Base-by-base conservation (phyloP, 2,888 invertebrate genomes). In the Dryobota labecula region DNA sequence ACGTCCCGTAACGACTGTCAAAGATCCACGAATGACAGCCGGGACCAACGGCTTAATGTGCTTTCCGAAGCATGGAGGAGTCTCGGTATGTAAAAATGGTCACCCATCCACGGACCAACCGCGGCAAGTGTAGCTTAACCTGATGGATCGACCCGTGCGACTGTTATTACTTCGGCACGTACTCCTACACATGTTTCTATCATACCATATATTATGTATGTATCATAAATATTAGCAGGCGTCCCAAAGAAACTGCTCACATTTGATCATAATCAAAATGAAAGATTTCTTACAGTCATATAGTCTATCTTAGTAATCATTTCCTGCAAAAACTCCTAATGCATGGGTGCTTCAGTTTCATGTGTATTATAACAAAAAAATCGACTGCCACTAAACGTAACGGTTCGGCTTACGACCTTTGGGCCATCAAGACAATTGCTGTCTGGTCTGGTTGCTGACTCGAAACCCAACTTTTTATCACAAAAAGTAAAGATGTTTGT, bases 401-500 rank as follows among this genome's bases (percentile, higher is more conserved):
- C 70, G 63, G 56, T 64, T 76, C 68, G 54, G 69, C 73, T 82
- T 75, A 82, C 75, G 82, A 77, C 84, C 84, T 78, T 78, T 45
- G 33, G 43, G 72, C 73, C 56, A 72, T 80, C 63, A 71, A 72
- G 73, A 68, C 51, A 27, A 78, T 78, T 74, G 73, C 77, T 54
- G 82, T 84, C 80, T 79, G 61, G 78, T 77, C 76, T 77, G 64
- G 61, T 33, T 73, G 73, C 84, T 84, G 73, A 84, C 70, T 72
- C 61, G 56, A 38, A 49, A 47, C 45, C 63, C 45, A 20, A 63
- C 60, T 54, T 65, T 63, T 53, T 67, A 58, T 70, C 51, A 57
- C 27, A 63, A n/a, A 60, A 36, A 18, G 7, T 24, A 24, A 63
- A 53, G 30, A 41, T 69, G 24, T 53, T 53, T 45, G 11, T 45